Evolutionary conservation across 2,888 invertebrate species (phyloP), one percentile per base, ranked within the genome.

Genomic region (Linnaemya vulpina): DNA sequence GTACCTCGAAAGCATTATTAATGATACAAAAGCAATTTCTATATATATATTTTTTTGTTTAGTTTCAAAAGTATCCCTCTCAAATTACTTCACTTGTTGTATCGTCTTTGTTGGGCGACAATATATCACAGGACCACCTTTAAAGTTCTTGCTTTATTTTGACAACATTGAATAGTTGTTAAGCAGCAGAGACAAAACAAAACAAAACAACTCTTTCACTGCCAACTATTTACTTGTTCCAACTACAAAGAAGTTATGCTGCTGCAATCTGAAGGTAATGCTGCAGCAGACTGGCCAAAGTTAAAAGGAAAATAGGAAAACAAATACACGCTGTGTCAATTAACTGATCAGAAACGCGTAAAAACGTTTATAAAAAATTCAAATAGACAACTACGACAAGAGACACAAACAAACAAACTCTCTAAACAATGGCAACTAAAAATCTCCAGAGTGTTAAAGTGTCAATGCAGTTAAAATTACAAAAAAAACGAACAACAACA

Each of bases 361-460:
- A 76, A 82, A 82, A 70, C 74, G 49, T 60, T 68, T 53, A 65
- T 43, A 73, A 49, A 63, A 58, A 67, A 17, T 40, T 20, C 25
- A 46, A 10, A 63, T 20, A 30, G 58, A 65, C 43, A 53, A 60
- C 71, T 40, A 55, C 51, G 60, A 51, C 53, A 46, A 53, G 1
- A 55, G 22, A 17, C 11, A 35, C 55, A 65, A 30, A 73, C 55
- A 65, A 30, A 73, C 30, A 73, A 43, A 40, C 13, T 25, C 68
- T 63, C 30, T 65, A 68, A 25, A 82, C 62, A 81, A 76, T 70
- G 53, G 74, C 35, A 71, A 74, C 53, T 76, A 15, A 82, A 70
- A 78, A 78, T 82, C 85, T 85, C 82, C 58, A 46, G 82, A 70
- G 85, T 85, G 85, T 85, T 85, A 85, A 82, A 82, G 82, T 85